Conservation (phyloP, 2,888 invertebrate species). For the Camponotus fellah region DNA sequence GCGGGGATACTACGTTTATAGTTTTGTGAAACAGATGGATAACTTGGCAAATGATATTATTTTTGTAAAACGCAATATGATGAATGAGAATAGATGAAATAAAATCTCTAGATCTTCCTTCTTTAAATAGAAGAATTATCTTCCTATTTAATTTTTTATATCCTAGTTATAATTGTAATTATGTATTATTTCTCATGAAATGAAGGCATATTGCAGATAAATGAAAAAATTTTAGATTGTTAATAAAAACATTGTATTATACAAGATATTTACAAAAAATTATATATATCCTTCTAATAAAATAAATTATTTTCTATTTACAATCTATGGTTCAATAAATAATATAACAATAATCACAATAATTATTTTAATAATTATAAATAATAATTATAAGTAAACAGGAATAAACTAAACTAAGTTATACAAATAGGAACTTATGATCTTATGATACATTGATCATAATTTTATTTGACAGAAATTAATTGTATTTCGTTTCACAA, state of each 20-base stretch:
- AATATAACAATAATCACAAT: slow-evolving; percentile 23
- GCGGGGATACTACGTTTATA: slow-evolving; percentile 84
- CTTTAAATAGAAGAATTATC: not conserved
- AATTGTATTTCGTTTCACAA: slow-evolving; percentile 30
- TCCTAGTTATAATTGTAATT: slow-evolving; percentile 1
- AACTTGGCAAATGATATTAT: slow-evolving; percentile 87
- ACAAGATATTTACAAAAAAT: slow-evolving; percentile 73
- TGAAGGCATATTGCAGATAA: not conserved
- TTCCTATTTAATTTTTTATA: not conserved
- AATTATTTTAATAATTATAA: slow-evolving; percentile 35
- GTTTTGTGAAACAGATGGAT: slow-evolving; percentile 84
- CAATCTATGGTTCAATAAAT: slow-evolving; percentile 19
- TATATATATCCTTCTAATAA: slow-evolving; percentile 63
- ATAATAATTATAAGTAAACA: slow-evolving; percentile 54
- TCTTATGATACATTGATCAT: slow-evolving; percentile 4
- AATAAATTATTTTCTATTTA: slow-evolving; percentile 61
- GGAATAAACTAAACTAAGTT: slow-evolving; percentile 1
- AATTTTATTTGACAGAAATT: slow-evolving; percentile 17
- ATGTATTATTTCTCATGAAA: not conserved
- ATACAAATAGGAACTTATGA: slow-evolving; percentile 47
- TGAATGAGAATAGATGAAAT: not conserved
- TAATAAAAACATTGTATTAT: slow-evolving; percentile 69
- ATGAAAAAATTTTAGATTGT: not conserved
- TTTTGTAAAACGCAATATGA: slow-evolving; percentile 82
- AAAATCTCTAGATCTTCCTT: not conserved